phyloP scores from a whole-genome alignment of 2,113 vertebrate genomes.

The Axis porcinus region DNA sequence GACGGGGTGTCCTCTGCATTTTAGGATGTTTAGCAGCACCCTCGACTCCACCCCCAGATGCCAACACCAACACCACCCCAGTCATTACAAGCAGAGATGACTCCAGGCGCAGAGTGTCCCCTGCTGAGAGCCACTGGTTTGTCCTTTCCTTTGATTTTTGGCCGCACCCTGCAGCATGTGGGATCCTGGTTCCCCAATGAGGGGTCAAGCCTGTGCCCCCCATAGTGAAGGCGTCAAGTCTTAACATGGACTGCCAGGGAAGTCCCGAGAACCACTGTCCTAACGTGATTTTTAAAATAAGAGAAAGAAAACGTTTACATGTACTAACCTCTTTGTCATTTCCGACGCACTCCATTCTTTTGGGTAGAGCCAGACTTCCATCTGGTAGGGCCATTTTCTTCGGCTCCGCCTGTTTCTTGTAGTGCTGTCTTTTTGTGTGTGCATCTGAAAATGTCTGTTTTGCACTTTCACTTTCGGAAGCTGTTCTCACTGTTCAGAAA shows the following conservation, averaged over 20 bases:
- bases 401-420: not conserved
- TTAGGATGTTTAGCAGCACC: not conserved
- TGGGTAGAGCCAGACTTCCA: not conserved
- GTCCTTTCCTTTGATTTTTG: fast-evolving
- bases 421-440: not conserved
- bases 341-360: not conserved
- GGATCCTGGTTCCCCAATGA: not conserved
- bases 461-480: not conserved
- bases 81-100: not conserved
- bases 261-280: not conserved
- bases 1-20: fast-evolving
- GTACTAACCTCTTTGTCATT: not conserved
- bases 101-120: not conserved
- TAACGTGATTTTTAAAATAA: not conserved
- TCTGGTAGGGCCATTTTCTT: not conserved
- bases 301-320: not conserved
- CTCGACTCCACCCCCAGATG: not conserved
- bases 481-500: not conserved
- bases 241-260: not conserved
- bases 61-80: fast-evolving
- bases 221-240: not conserved
- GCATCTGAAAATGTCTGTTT: not conserved
- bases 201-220: not conserved
- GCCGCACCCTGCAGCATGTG: not conserved
- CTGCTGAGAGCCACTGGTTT: not conserved